Conservation (phyloP, 2,113 vertebrate species). For the Mastomys coucha region DNA sequence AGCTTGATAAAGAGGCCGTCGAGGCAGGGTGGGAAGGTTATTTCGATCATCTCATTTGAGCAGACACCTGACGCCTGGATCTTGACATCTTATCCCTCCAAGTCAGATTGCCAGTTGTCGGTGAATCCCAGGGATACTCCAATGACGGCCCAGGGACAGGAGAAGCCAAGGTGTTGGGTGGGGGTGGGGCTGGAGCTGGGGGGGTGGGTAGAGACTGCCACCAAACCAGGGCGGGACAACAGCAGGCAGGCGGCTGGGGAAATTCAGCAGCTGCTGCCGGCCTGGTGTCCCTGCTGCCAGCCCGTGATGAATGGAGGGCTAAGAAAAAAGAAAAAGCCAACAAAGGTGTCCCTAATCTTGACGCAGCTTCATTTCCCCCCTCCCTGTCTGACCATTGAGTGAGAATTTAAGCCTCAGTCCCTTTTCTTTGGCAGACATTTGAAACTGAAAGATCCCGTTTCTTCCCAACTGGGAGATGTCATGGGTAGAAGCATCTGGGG, state of each 20-base stretch:
- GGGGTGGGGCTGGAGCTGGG: background rate
- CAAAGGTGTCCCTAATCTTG: slow-evolving; percentile 77
- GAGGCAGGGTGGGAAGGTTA: background rate
- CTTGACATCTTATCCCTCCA: slow-evolving; percentile 49
- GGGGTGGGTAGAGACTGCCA: background rate
- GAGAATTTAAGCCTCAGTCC: slow-evolving; percentile 67
- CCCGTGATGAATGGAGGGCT: slow-evolving; percentile 75
- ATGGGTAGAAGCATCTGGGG: slow-evolving; percentile 18
- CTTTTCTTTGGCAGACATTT: slow-evolving; percentile 77
- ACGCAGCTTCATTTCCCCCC: slow-evolving; percentile 58
- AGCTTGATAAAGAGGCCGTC: background rate
- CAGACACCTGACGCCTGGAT: slow-evolving; percentile 51
- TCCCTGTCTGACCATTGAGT: slow-evolving; percentile 58
- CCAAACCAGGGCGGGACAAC: slow-evolving; percentile 49
- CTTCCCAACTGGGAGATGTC: slow-evolving; percentile 67
- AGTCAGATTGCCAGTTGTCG: background rate
- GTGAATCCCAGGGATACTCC: slow-evolving; percentile 4
- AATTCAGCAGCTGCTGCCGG: slow-evolving; percentile 77
- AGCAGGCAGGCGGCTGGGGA: slow-evolving; percentile 79
- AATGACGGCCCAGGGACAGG: background rate
- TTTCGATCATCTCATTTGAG: background rate
- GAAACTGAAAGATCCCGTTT: slow-evolving; percentile 79
- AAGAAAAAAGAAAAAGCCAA: slow-evolving; percentile 46
- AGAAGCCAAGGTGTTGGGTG: background rate
- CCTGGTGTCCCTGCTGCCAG: slow-evolving; percentile 69